Conservation (phyloP, 2,797 vertebrate species). For the Pygocentrus nattereri region DNA sequence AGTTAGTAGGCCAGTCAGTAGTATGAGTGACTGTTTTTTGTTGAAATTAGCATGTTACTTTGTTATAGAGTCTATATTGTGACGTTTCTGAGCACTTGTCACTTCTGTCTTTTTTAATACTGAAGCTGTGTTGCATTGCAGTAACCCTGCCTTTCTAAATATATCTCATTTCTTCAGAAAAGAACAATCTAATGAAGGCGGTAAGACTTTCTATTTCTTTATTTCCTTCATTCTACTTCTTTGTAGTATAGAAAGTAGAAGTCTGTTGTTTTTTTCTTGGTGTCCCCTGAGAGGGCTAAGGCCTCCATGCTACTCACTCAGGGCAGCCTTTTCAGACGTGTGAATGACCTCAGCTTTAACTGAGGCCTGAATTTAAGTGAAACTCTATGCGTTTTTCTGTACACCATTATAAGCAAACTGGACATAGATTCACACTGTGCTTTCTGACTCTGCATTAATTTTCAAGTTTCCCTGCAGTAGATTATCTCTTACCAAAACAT, state of each 20-base stretch:
- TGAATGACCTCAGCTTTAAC: neutral
- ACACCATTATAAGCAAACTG: neutral
- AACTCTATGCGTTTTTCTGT: neutral
- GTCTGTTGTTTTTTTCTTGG: neutral
- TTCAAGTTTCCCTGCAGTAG: neutral
- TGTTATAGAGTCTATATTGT: neutral
- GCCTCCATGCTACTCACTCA: neutral
- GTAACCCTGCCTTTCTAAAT: conserved; percentile 9
- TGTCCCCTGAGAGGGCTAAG: neutral
- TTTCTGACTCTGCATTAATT: neutral
- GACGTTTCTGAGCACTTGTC: neutral
- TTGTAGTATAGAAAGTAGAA: neutral
- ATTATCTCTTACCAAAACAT: neutral
- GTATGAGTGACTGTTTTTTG: neutral
- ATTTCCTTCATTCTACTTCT: neutral
- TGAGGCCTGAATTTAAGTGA: neutral
- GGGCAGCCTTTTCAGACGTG: neutral
- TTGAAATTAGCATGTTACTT: conserved; percentile 29
- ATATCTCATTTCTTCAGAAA: conserved; percentile 58
- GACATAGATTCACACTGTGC: neutral
- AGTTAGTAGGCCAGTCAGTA: neutral
- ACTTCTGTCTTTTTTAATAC: conserved; percentile 29
- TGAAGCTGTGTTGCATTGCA: conserved; percentile 27
- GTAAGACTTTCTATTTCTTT: conserved; percentile 58
- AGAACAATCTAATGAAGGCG: conserved; percentile 61